Percentiles rank a stretch among this genome's conserved stretches.
phyloP scores from a whole-genome alignment of 2,888 invertebrate species.

The Cephus runcator region DNA sequence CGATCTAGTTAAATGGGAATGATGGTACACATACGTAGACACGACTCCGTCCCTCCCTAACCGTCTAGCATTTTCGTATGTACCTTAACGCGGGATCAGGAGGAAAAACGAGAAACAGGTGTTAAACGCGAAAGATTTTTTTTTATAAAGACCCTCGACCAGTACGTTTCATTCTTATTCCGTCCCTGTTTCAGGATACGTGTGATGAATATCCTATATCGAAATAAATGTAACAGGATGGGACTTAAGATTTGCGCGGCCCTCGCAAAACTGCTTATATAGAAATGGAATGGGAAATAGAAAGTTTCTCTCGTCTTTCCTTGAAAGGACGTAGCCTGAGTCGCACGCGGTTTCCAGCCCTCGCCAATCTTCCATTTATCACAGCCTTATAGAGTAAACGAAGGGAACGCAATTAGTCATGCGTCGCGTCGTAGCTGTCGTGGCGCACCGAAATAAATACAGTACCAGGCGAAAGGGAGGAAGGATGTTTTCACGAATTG shows the following conservation, averaged over 20 bases:
- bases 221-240: neutral
- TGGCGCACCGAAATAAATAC: neutral
- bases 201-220: neutral
- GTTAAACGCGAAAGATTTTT: neutral
- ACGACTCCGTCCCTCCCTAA: neutral
- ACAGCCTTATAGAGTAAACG: constrained; percentile 1
- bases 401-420: constrained; percentile 2
- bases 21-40: neutral
- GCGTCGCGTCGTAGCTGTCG: neutral
- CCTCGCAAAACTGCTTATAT: neutral
- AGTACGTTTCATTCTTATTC: neutral
- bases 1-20: neutral
- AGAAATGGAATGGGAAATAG: neutral
- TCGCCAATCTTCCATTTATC: neutral
- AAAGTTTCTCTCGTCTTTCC: neutral
- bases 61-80: neutral
- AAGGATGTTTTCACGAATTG: neutral
- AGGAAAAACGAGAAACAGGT: neutral
- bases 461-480: neutral
- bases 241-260: neutral
- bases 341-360: neutral
- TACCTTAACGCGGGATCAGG: neutral
- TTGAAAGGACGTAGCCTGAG: neutral
- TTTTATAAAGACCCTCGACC: neutral
- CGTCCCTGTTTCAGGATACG: neutral